Evolutionary conservation across 2,797 vertebrate genomes (phyloP).

Genomic region (Platalea minor): DNA sequence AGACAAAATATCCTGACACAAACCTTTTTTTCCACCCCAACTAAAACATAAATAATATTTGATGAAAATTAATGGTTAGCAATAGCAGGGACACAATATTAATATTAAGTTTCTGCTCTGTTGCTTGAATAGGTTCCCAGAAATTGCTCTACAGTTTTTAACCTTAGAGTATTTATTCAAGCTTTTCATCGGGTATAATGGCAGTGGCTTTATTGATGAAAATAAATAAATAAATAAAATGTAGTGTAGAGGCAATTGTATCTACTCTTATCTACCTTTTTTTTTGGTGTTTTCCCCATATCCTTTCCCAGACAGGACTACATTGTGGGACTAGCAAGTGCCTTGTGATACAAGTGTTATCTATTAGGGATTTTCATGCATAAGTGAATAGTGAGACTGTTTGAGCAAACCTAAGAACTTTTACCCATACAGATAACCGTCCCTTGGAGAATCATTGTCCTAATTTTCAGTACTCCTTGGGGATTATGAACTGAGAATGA

Average conservation of each 20-base stretch:
- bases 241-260: neutral
- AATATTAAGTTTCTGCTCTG: neutral
- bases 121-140: neutral
- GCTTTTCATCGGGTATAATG: neutral
- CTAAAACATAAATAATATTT: neutral
- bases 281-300: neutral
- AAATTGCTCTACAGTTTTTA: neutral
- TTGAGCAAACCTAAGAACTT: neutral
- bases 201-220: neutral
- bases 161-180: neutral
- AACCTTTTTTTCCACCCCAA: neutral
- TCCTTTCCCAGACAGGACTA: neutral
- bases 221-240: neutral
- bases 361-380: neutral
- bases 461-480: neutral
- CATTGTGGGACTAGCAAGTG: neutral
- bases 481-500: neutral
- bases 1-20: neutral
- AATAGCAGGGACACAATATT: neutral
- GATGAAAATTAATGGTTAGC: neutral
- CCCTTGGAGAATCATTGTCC: neutral
- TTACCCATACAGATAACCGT: neutral
- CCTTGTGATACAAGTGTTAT: neutral
- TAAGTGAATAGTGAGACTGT: neutral
- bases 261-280: neutral